Evolutionary conservation across 2,797 vertebrate genomes (phyloP).

Genomic region (Myotis daubentonii): DNA sequence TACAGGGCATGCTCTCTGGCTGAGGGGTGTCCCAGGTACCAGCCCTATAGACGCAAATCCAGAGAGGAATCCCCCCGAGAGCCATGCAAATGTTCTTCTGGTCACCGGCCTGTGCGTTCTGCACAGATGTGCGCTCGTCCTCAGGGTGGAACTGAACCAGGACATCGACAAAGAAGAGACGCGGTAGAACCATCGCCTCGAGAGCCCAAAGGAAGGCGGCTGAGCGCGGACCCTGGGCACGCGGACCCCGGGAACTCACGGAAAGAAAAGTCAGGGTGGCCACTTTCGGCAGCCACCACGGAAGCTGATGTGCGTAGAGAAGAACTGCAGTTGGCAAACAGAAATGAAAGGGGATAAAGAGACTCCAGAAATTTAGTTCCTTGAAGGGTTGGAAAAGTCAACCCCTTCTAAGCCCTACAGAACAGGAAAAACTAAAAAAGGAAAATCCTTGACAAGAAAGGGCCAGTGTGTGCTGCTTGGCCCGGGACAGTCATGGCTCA

Average conservation of each 20-base stretch:
- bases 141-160: neutral
- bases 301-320: neutral
- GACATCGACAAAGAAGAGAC: neutral
- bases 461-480: neutral
- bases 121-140: neutral
- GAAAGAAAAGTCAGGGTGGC: no score
- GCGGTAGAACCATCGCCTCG: rapidly evolving
- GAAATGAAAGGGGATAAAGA: neutral
- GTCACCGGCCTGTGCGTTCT: neutral
- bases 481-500: neutral
- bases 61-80: conserved; percentile 1
- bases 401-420: neutral
- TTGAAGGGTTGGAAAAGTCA: neutral
- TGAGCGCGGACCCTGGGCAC: no score
- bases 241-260: no score
- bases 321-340: neutral
- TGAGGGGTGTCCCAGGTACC: neutral
- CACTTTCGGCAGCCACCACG: no score
- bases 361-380: neutral
- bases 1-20: neutral
- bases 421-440: neutral
- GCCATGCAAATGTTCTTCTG: neutral
- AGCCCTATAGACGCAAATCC: neutral
- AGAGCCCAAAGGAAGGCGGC: no score
- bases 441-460: neutral